These are phyloP conservation scores for Bedellia somnulentella DNA, from an alignment of 2,888 invertebrate genomes.

Conservation along the genomic window DNA sequence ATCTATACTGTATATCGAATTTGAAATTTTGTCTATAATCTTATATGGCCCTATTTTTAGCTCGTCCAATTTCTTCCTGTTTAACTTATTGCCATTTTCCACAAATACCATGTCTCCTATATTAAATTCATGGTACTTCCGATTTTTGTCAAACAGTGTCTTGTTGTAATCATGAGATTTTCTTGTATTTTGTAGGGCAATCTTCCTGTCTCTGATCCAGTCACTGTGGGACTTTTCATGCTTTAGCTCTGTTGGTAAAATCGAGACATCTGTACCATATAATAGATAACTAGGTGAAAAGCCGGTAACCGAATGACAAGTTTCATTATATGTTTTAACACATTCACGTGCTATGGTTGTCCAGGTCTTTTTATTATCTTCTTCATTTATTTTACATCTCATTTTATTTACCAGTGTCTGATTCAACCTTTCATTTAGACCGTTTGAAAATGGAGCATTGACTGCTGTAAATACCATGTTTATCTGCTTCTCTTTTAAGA, in stretches of 20 bases:
- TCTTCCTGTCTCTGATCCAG: conserved; percentile 11
- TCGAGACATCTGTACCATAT: conserved; percentile 13
- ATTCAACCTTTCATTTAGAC: too few relatives aligned
- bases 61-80: too few relatives aligned
- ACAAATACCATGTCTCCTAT: conserved; percentile 9
- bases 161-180: conserved; percentile 12
- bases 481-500: conserved; percentile 11
- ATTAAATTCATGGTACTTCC: background rate
- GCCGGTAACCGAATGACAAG: conserved; percentile 16
- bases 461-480: conserved; percentile 17
- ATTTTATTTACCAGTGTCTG: too few relatives aligned
- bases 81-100: conserved; percentile 14
- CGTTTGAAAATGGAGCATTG: too few relatives aligned
- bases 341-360: conserved; percentile 17
- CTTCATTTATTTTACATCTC: too few relatives aligned
- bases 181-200: conserved; percentile 14
- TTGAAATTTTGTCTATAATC: too few relatives aligned
- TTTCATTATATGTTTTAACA: conserved; percentile 16
- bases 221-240: conserved; percentile 7
- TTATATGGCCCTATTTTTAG: too few relatives aligned
- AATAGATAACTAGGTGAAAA: conserved; percentile 16
- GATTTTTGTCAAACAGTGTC: background rate
- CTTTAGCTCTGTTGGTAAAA: conserved; percentile 14
- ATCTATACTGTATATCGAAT: conserved; percentile 7
- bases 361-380: conserved; percentile 13